Percentiles rank a stretch among this genome's conserved stretches.
Conservation (phyloP, 2,797 vertebrate species). For the Poecilia picta region DNA sequence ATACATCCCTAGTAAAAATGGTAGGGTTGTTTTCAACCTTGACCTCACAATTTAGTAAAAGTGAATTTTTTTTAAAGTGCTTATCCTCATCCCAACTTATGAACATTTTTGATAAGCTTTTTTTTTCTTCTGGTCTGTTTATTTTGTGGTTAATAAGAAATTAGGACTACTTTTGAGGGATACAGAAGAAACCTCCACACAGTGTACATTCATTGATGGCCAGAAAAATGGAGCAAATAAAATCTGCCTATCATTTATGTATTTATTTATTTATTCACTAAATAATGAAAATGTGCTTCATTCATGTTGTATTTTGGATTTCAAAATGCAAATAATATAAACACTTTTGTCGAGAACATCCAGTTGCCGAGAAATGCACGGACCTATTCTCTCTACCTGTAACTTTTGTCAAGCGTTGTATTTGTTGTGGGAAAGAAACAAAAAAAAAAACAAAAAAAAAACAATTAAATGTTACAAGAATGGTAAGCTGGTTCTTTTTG, state of each 20-base stretch:
- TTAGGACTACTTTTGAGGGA: not conserved
- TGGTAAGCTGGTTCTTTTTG: conserved; percentile 32
- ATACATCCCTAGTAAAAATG: not conserved
- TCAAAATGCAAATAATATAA: not conserved
- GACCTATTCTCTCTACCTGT: not conserved
- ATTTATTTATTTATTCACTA: not conserved
- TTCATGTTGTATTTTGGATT: not conserved
- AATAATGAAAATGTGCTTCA: not conserved
- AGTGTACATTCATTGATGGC: not conserved
- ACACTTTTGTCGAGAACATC: not conserved
- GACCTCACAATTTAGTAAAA: not conserved
- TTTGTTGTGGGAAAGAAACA: not conserved
- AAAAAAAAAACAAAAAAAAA: not conserved
- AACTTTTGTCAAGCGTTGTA: conserved; percentile 20
- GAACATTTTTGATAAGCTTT: not conserved
- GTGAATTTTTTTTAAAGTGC: not conserved
- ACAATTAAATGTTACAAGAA: not conserved
- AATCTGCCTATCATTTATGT: not conserved
- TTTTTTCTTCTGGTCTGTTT: not conserved
- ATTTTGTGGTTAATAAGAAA: not conserved
- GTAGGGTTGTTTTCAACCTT: not conserved
- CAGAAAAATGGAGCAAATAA: not conserved
- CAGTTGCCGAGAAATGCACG: not conserved
- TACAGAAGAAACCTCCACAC: not conserved
- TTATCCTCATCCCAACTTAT: not conserved